These are phyloP conservation scores for Papilio protenor DNA, from an alignment of 2,888 invertebrate genomes.

Conservation along the genomic window DNA sequence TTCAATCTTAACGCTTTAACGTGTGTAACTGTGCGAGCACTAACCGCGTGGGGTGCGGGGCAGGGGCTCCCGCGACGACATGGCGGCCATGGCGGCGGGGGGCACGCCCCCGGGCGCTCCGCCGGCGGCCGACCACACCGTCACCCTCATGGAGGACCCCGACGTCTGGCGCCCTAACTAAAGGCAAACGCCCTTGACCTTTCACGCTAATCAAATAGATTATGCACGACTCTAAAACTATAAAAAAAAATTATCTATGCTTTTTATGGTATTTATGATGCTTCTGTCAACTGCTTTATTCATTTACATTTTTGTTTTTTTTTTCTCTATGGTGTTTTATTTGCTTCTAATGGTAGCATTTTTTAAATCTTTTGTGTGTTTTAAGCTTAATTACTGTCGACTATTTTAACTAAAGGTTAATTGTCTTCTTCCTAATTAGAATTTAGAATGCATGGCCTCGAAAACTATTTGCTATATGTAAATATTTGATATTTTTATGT, in stretches of 20 bases:
- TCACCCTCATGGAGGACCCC: constrained; percentile 96
- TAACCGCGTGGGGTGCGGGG: constrained; percentile 43
- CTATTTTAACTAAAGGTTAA: background rate
- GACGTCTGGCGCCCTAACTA: constrained; percentile 97
- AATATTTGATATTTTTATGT: background rate
- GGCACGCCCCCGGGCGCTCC: constrained; percentile 85
- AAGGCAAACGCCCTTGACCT: constrained; percentile 65
- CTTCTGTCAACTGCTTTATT: background rate
- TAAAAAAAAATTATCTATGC: background rate
- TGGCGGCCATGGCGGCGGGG: constrained; percentile 91
- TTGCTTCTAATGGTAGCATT: background rate
- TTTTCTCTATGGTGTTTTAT: background rate
- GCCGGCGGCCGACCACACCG: constrained; percentile 85
- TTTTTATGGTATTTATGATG: background rate
- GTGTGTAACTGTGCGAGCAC: constrained; percentile 5
- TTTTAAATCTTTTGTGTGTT: background rate
- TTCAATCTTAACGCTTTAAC: background rate
- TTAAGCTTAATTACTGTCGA: background rate
- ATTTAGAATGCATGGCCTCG: background rate
- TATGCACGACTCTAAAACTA: constrained; percentile 7
- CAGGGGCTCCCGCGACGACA: constrained; percentile 93
- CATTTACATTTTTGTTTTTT: background rate
- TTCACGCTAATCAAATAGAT: constrained; percentile 14
- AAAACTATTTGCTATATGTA: background rate
- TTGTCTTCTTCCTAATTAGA: background rate